Conservation (phyloP, 2,888 invertebrate species). For the Megaustenia siamemsis region DNA sequence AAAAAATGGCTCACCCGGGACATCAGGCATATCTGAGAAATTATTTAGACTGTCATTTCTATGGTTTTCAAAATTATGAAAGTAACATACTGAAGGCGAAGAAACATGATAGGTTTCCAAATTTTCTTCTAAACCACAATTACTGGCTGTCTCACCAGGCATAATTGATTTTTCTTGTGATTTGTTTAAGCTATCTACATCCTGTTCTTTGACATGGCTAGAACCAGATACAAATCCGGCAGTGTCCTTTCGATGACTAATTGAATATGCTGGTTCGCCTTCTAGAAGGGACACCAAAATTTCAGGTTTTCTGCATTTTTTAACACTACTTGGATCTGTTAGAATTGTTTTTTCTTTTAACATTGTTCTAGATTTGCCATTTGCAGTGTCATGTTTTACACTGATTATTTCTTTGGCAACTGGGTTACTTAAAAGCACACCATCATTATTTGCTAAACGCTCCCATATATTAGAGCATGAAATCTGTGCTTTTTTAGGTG, state of each 20-base stretch:
- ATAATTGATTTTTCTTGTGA: background rate
- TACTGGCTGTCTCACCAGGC: slow-evolving; percentile 7
- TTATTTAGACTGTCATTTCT: slow-evolving; percentile 5
- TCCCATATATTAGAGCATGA: slow-evolving; percentile 43
- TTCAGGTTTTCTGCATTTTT: slow-evolving; percentile 42
- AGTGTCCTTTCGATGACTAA: background rate
- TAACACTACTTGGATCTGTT: background rate
- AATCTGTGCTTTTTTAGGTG: background rate
- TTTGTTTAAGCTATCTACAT: background rate
- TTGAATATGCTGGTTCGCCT: slow-evolving; percentile 18
- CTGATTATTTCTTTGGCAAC: background rate
- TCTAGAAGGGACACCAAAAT: slow-evolving; percentile 45
- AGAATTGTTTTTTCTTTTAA: background rate
- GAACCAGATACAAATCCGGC: background rate
- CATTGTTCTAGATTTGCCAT: background rate
- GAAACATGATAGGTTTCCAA: background rate
- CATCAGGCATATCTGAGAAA: slow-evolving; percentile 43
- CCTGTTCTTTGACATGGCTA: background rate
- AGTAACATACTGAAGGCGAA: slow-evolving; percentile 37
- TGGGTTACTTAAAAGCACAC: background rate
- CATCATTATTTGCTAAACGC: slow-evolving; percentile 21
- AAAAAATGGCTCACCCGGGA: slow-evolving; percentile 49
- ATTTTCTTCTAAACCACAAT: background rate
- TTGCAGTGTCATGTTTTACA: background rate
- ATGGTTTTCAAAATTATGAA: slow-evolving; percentile 41